Conservation (phyloP, 2,113 vertebrate species). For the Campylomormyrus numenius region DNA sequence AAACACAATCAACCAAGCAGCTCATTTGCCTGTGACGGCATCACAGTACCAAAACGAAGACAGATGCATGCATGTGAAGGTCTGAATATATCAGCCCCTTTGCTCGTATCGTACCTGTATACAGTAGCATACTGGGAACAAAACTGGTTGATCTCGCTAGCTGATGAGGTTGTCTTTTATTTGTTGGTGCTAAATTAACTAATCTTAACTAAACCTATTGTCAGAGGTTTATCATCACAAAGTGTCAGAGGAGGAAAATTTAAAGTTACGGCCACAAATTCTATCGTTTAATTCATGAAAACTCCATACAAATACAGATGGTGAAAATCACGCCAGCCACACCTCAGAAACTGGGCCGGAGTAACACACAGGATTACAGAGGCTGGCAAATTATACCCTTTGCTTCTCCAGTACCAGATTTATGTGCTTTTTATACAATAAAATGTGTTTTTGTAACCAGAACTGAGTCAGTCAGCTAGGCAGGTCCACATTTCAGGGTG, state of each 20-base stretch:
- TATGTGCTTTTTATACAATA: not conserved
- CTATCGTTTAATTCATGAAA: not conserved
- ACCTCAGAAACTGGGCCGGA: not conserved
- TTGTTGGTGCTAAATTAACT: not conserved
- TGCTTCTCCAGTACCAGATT: not conserved
- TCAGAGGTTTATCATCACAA: not conserved
- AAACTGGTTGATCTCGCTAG: not conserved
- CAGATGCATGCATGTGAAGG: not conserved
- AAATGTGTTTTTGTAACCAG: not conserved
- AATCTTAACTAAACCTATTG: not conserved
- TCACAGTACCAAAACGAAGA: not conserved
- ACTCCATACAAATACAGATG: not conserved
- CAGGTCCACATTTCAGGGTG: not conserved
- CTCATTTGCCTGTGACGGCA: not conserved
- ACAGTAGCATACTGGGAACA: not conserved
- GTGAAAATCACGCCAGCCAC: not conserved
- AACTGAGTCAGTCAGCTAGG: not conserved
- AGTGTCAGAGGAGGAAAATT: not conserved
- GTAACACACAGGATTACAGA: not conserved
- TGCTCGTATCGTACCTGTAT: not conserved
- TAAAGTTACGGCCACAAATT: not conserved
- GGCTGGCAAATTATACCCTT: conserved; percentile 4
- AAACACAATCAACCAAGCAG: not conserved
- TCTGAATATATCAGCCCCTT: not conserved
- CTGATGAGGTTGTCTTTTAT: not conserved